Percentiles rank a stretch among this genome's conserved stretches.
These are phyloP conservation scores for Rhimphoctona megacephalus DNA, from an alignment of 2,888 invertebrate species.

Conservation along the genomic window DNA sequence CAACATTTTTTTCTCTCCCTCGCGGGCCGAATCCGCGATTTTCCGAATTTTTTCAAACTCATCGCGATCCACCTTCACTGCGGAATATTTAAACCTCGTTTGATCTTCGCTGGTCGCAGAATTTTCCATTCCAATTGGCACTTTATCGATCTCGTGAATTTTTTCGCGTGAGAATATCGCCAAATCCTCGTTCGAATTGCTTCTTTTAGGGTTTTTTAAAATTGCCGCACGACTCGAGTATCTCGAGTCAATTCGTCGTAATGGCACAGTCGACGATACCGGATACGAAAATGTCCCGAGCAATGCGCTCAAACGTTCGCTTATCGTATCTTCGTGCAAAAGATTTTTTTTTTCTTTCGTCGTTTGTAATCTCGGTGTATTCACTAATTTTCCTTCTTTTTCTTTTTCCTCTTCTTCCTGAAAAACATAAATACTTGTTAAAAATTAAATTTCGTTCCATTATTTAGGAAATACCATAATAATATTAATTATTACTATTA, in stretches of 20 bases:
- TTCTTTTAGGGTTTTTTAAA: constrained; percentile 79
- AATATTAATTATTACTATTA: too few species aligned
- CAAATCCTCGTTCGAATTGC: constrained; percentile 86
- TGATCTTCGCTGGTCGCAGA: background rate
- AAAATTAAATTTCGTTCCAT: background rate
- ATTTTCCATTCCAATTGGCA: constrained; percentile 67
- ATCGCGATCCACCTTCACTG: background rate
- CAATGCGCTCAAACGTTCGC: constrained; percentile 57
- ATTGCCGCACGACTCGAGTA: constrained; percentile 53
- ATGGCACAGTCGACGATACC: constrained; percentile 61
- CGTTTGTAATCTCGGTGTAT: background rate
- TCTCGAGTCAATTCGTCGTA: constrained; percentile 58
- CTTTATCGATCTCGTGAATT: constrained; percentile 70
- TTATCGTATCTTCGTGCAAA: constrained; percentile 57
- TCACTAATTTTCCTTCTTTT: constrained; percentile 1
- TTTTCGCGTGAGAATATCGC: constrained; percentile 67
- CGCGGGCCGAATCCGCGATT: background rate
- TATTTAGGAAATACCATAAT: background rate
- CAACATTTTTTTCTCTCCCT: background rate
- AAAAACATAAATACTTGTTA: background rate
- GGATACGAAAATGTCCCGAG: constrained; percentile 45
- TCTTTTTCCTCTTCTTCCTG: constrained; percentile 27
- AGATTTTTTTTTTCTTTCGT: background rate
- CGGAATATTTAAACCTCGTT: background rate
- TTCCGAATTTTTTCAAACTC: background rate